Evolutionary conservation across 2,797 vertebrate genomes (phyloP).

Genomic region (Lycodopsis pacificus): DNA sequence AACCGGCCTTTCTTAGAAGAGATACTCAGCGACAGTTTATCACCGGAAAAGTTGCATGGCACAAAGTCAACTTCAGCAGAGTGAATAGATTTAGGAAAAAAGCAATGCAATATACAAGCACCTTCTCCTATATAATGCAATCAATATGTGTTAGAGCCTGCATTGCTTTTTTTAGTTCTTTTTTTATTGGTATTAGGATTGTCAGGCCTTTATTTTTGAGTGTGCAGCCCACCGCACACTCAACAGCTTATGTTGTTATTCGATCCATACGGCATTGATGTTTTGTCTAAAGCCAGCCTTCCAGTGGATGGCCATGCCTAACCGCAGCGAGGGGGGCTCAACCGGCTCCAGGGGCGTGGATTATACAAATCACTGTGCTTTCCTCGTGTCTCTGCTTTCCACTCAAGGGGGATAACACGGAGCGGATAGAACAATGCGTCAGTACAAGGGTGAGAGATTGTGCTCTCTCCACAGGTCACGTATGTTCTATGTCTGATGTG

Average conservation of each 20-base stretch:
- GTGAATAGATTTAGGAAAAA: slow-evolving; percentile 13
- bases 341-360: slow-evolving; percentile 57
- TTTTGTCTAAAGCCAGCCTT: slow-evolving; percentile 73
- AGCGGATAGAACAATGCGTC: slow-evolving; percentile 19
- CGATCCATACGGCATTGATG: slow-evolving; percentile 66
- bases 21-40: not conserved
- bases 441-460: slow-evolving; percentile 14
- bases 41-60: not conserved
- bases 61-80: slow-evolving; percentile 12
- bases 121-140: slow-evolving; percentile 29
- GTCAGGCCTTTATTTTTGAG: slow-evolving; percentile 45
- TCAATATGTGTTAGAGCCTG: slow-evolving; percentile 50
- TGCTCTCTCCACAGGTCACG: not conserved
- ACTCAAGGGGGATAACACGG: slow-evolving; percentile 49
- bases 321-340: slow-evolving; percentile 54
- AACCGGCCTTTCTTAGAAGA: not conserved
- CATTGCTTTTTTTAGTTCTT: slow-evolving; percentile 24
- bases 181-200: slow-evolving; percentile 39
- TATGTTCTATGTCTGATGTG: not conserved
- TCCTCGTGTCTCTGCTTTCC: slow-evolving; percentile 51
- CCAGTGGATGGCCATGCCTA: slow-evolving; percentile 59
- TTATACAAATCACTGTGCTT: slow-evolving; percentile 68
- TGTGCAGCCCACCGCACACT: slow-evolving; percentile 41
- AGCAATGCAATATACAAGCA: slow-evolving; percentile 17
- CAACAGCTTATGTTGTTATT: slow-evolving; percentile 63